These are phyloP conservation scores for Lepilemur septentrionalis DNA, from an alignment of 2,797 vertebrate genomes.

Conservation along the genomic window DNA sequence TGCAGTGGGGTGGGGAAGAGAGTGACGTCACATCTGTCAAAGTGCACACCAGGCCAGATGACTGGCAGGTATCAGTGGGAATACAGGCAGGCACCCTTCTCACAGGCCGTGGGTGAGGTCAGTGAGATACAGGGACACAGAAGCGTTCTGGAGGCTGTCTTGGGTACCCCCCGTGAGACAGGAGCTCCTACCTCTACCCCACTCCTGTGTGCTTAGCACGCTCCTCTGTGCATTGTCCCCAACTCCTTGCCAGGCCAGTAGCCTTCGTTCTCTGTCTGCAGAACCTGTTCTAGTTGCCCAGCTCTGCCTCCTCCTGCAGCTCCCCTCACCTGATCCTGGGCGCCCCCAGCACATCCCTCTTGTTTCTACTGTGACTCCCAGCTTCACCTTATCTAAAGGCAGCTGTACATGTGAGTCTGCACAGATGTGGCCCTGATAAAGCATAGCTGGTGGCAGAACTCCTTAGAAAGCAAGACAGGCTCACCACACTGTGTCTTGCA, in stretches of 20 bases:
- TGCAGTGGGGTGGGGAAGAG: fast-evolving
- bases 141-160: background rate
- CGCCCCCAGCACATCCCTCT: background rate
- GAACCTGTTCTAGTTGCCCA: background rate
- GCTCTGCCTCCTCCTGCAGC: background rate
- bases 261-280: background rate
- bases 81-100: background rate
- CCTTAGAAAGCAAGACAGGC: background rate
- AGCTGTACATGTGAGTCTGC: no score
- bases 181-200: background rate
- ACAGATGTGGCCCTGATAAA: background rate
- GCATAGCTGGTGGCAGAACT: background rate
- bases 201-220: background rate
- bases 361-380: background rate
- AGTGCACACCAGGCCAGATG: fast-evolving
- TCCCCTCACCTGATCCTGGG: background rate
- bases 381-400: background rate
- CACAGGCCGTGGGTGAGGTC: background rate
- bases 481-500: background rate
- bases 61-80: background rate
- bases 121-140: fast-evolving
- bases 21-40: fast-evolving
- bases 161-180: background rate
- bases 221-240: background rate
- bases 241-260: background rate